Evolutionary conservation across 2,113 vertebrate species (phyloP).

Genomic region (Macquaria australasica): DNA sequence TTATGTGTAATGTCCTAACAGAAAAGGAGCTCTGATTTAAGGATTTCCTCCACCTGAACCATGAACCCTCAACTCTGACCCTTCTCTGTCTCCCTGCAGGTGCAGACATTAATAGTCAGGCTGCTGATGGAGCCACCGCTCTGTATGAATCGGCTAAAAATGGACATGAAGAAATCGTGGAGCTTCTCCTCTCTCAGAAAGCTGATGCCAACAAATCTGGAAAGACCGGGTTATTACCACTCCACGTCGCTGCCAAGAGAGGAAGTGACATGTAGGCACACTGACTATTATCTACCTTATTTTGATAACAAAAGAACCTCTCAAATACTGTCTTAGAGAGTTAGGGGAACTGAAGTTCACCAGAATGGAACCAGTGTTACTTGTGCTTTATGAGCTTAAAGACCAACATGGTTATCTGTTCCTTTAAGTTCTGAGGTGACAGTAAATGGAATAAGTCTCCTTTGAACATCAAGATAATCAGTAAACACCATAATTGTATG

Average conservation of each 20-base stretch:
- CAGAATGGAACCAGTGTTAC: too few species aligned
- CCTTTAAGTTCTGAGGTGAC: too few species aligned
- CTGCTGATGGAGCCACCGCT: constrained; percentile 89
- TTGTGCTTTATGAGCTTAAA: too few species aligned
- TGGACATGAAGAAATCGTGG: constrained; percentile 85
- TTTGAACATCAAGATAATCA: too few species aligned
- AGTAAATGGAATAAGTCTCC: too few species aligned
- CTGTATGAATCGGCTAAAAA: constrained; percentile 95
- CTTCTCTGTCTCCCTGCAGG: constrained; percentile 77
- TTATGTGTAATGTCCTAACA: too few species aligned
- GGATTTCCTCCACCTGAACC: too few species aligned
- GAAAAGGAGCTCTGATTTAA: too few species aligned
- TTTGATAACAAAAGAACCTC: background rate
- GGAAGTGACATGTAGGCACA: constrained; percentile 88
- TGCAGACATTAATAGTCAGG: constrained; percentile 91
- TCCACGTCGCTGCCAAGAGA: constrained; percentile 91
- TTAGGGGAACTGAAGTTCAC: too few species aligned
- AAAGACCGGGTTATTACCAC: constrained; percentile 89
- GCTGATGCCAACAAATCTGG: constrained; percentile 93
- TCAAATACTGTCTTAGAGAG: background rate
- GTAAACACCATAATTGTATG: too few species aligned
- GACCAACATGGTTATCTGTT: too few species aligned
- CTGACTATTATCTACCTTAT: background rate
- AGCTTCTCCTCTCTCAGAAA: constrained; percentile 90
- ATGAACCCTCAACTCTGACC: background rate